These are phyloP conservation scores for Tenualosa thibaudeaui DNA, from an alignment of 2,797 vertebrate genomes.

Conservation along the genomic window DNA sequence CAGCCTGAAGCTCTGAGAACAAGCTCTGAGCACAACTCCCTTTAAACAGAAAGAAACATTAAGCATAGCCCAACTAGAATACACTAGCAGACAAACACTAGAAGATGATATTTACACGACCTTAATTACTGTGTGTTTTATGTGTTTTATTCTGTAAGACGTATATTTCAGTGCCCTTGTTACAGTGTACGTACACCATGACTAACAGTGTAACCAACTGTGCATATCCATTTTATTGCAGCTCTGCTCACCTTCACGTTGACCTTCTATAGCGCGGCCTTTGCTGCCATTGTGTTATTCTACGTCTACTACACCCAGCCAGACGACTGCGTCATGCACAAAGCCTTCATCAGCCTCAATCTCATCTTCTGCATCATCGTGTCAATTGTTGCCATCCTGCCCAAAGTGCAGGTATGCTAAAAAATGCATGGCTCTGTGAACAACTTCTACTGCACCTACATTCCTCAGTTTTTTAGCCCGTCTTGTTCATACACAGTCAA, in stretches of 20 bases:
- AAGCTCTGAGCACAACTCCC: not conserved
- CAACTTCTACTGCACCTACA: not conserved
- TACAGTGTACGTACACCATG: no score
- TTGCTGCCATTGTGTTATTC: slow-evolving; percentile 73
- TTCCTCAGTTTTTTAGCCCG: not conserved
- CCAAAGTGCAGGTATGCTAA: slow-evolving; percentile 85
- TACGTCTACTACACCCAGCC: slow-evolving; percentile 85
- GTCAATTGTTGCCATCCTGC: slow-evolving; percentile 83
- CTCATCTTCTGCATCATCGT: slow-evolving; percentile 81
- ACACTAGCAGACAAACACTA: no score
- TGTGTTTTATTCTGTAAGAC: no score
- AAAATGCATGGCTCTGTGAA: not conserved
- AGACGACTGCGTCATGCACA: slow-evolving; percentile 79
- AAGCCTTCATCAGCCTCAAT: slow-evolving; percentile 89
- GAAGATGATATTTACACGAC: no score
- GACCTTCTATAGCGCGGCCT: slow-evolving; percentile 70
- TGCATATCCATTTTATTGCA: slow-evolving; percentile 51
- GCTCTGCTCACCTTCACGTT: slow-evolving; percentile 82
- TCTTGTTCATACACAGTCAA: no score
- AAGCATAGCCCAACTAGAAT: no score
- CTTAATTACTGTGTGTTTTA: no score
- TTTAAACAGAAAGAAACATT: no score
- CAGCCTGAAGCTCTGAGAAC: not conserved
- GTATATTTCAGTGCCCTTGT: no score
- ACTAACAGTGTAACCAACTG: no score